Percentiles rank a stretch among this genome's conserved stretches.
These are phyloP conservation scores for Coelopa frigida DNA, from an alignment of 1,140 invertebrate genomes.

Conservation along the genomic window DNA sequence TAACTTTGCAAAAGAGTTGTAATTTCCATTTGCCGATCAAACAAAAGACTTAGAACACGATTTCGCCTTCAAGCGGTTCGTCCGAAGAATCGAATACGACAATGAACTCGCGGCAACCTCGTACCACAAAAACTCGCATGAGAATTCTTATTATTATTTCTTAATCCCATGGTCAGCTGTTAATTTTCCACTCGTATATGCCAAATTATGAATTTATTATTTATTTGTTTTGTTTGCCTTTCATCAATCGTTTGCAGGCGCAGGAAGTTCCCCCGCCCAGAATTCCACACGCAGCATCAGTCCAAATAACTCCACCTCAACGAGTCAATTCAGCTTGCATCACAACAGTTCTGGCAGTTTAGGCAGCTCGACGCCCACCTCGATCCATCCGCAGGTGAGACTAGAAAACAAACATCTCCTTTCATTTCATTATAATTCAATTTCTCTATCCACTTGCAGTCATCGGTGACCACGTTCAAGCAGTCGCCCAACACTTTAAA, in stretches of 20 bases:
- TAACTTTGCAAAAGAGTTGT: no score
- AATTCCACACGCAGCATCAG: conserved; percentile 46
- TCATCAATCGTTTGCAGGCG: conserved; percentile 39
- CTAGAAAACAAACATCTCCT: no score
- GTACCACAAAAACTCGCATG: no score
- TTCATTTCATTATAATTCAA: neutral
- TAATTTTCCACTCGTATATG: no score
- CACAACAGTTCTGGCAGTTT: conserved; percentile 44
- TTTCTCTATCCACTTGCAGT: conserved; percentile 19
- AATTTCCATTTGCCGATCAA: no score
- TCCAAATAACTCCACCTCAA: conserved; percentile 43
- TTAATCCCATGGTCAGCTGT: no score
- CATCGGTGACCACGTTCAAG: conserved; percentile 44
- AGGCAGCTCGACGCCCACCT: conserved; percentile 42
- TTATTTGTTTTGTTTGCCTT: no score
- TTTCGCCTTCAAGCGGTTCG: no score
- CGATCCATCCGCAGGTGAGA: conserved; percentile 41
- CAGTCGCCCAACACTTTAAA: conserved; percentile 41
- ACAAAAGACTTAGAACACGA: no score
- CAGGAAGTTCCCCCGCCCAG: conserved; percentile 45
- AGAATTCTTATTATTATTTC: neutral
- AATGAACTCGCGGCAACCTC: no score
- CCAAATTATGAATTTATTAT: neutral
- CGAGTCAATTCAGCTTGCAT: conserved; percentile 43
- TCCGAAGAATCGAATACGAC: no score